Evolutionary conservation across 2,888 invertebrate genomes (phyloP).

Genomic region (Campoplex nolae): DNA sequence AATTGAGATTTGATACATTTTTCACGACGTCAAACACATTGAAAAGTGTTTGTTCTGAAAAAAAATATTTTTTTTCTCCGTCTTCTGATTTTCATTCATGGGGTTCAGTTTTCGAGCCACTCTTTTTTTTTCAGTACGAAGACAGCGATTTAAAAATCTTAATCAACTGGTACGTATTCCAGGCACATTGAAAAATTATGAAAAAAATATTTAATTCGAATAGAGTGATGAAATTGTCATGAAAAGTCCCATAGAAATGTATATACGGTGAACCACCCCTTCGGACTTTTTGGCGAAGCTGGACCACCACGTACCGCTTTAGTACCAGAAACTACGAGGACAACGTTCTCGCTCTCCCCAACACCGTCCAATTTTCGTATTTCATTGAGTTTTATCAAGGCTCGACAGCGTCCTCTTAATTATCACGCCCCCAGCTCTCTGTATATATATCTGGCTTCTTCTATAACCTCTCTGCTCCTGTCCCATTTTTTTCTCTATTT

Average conservation of each 20-base stretch:
- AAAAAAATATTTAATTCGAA: neutral
- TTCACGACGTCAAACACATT: neutral
- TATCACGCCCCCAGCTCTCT: conserved; percentile 66
- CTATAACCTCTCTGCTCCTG: neutral
- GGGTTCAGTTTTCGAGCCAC: neutral
- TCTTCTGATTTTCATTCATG: neutral
- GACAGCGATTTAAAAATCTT: neutral
- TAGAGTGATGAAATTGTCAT: neutral
- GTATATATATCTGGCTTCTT: conserved; percentile 53
- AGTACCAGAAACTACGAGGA: conserved; percentile 50
- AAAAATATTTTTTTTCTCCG: neutral
- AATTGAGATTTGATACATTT: neutral
- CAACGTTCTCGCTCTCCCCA: conserved; percentile 64
- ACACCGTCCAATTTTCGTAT: conserved; percentile 83
- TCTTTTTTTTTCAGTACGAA: neutral
- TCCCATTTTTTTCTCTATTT: neutral
- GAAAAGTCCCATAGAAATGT: conserved; percentile 12
- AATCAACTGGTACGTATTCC: neutral
- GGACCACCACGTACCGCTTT: conserved; percentile 56
- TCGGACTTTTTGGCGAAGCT: conserved; percentile 60
- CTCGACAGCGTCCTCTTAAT: conserved; percentile 75
- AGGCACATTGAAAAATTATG: neutral
- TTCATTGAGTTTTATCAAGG: conserved; percentile 79
- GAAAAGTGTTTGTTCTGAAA: neutral
- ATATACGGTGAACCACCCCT: conserved; percentile 58